Percentiles rank a stretch among this genome's conserved stretches.
Evolutionary conservation across 2,888 invertebrate species (phyloP).

Genomic region (Sceliomorpha sp.): DNA sequence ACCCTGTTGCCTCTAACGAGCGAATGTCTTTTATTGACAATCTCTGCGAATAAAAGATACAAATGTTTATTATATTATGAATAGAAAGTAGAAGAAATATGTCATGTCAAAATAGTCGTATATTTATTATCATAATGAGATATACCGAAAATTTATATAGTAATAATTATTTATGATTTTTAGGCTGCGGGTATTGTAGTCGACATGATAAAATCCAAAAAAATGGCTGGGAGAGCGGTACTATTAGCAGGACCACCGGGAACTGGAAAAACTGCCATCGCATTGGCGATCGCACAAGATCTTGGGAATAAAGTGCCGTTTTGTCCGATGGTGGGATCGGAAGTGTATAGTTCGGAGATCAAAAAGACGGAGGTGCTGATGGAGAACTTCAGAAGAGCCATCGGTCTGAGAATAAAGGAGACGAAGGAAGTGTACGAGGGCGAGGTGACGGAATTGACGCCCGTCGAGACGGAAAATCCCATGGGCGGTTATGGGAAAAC

Average conservation of each 20-base stretch:
- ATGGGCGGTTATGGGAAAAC: conserved; percentile 99
- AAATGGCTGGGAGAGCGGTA: conserved; percentile 98
- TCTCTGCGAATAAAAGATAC: no score
- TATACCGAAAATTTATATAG: background rate
- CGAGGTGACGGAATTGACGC: conserved; percentile 98
- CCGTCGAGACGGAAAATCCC: conserved; percentile 98
- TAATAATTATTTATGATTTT: conserved; percentile 3
- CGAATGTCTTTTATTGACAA: no score
- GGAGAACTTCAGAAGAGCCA: conserved; percentile 99
- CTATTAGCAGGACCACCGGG: conserved; percentile 97
- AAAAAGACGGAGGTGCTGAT: conserved; percentile 99
- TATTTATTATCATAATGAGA: no score
- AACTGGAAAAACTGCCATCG: conserved; percentile 98
- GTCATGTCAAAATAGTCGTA: no score
- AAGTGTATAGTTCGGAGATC: conserved; percentile 98
- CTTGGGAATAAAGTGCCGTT: conserved; percentile 98
- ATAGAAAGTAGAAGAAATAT: no score
- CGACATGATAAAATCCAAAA: conserved; percentile 97
- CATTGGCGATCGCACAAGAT: conserved; percentile 98
- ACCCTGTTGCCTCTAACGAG: no score
- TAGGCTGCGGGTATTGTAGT: conserved; percentile 98
- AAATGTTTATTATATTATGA: no score
- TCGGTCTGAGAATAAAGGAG: conserved; percentile 96
- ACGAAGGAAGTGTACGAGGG: conserved; percentile 99
- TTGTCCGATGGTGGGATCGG: conserved; percentile 95